These are phyloP conservation scores for Trematomus loennbergii DNA, from an alignment of 2,113 vertebrate species.

Conservation along the genomic window DNA sequence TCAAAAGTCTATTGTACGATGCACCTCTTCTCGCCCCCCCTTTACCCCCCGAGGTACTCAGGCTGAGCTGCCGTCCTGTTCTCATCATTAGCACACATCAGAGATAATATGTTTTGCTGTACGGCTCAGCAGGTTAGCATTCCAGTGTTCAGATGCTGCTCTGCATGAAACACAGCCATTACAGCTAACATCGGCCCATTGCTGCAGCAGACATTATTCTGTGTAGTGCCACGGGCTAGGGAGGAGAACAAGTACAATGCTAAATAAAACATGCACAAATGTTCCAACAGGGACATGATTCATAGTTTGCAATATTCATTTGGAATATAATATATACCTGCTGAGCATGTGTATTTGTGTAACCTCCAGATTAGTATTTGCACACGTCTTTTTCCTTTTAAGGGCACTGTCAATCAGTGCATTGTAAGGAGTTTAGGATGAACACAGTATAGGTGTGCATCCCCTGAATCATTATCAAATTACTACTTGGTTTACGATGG, in stretches of 20 bases:
- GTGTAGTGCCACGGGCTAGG: constrained; percentile 3
- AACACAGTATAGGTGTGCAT: not conserved
- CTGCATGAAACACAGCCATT: constrained; percentile 42
- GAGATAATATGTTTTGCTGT: constrained; percentile 62
- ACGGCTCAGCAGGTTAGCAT: constrained; percentile 71
- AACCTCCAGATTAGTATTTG: too few species aligned
- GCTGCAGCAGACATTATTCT: constrained; percentile 17
- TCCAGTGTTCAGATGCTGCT: constrained; percentile 63
- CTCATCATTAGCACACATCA: constrained; percentile 79
- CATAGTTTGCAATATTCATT: not conserved
- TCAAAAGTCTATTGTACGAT: constrained; percentile 13
- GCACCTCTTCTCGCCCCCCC: constrained; percentile 34
- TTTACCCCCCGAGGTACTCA: constrained; percentile 49
- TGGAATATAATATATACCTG: not conserved
- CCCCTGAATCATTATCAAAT: too few species aligned
- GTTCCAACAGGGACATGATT: not conserved
- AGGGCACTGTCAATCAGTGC: not conserved
- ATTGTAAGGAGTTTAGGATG: not conserved
- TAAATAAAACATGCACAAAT: not conserved
- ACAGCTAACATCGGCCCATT: constrained; percentile 22
- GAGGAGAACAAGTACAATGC: constrained; percentile 3
- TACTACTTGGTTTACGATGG: too few species aligned
- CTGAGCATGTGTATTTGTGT: too few species aligned
- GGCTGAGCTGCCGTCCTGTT: constrained; percentile 44
- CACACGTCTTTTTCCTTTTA: not conserved